Evolutionary conservation across 2,888 invertebrate genomes (phyloP), one percentile per base, ranked within the genome.

Genomic region (Rhagonycha fulva): DNA sequence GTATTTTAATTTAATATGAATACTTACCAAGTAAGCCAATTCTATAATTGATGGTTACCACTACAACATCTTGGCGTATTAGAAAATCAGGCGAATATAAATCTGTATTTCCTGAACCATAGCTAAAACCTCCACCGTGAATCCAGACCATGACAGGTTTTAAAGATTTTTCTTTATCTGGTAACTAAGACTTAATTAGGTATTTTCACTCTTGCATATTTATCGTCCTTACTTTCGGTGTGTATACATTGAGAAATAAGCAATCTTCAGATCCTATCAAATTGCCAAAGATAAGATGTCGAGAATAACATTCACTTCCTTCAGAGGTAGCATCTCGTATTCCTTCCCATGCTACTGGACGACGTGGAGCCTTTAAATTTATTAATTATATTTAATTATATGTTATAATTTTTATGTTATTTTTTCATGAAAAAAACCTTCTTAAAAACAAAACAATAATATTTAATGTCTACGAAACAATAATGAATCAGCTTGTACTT

Each of bases 251-350:
- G n/a, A 91, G 80, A 81, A 89, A 89, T 3, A 90, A 81, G 77
- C 90, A 91, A 82, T 91, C 89, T 83, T 91, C 91, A 1, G 87
- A 85, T 19, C 90, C 90, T 9, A 88, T 84, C 68, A 84, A 84
- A 76, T 87, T 86, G 12, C 85, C 80, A 70, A 85, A 84, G 14
- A 80, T 83, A 12, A 87, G 78, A 80, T 87, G 84, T 2, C 82
- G 80, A 72, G 89, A 88, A 72, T 87, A 77, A 71, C 82, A 82
- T 76, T 82, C 81, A 63, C 81, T 81, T 23, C 85, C 86, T 82
- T 87, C 86, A 74, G 82, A 80, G 1, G 86, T 86, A 7, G 86
- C 87, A 79, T 88, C 85, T 72, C 81, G 75, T 19, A 86, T 76
- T 14, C 84, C 87, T 30, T 76, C 80, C 88, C 88, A 88, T 70